Conservation (phyloP, 2,113 vertebrate genomes). For the Mesocricetus auratus region DNA sequence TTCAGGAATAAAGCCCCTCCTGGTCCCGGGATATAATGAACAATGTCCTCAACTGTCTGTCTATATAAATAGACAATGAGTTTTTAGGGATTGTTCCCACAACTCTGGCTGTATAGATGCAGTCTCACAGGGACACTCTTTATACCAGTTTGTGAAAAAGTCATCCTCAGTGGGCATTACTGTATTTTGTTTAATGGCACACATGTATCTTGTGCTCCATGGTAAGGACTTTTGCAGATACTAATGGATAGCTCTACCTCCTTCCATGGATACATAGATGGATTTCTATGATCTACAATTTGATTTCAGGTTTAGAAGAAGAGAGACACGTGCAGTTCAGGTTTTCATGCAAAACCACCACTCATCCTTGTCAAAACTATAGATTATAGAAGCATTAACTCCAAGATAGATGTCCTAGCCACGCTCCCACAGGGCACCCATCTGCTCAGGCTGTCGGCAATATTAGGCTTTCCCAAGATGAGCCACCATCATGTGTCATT, state of each 20-base stretch:
- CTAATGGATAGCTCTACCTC: neutral
- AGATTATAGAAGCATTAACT: neutral
- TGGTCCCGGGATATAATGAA: neutral
- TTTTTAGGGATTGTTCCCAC: neutral
- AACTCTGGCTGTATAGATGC: neutral
- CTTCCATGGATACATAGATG: accelerated
- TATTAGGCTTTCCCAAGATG: neutral
- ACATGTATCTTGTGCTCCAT: neutral
- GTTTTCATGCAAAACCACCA: neutral
- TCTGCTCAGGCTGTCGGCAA: neutral
- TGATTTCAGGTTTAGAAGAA: neutral
- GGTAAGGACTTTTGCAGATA: neutral
- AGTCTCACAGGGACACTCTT: neutral
- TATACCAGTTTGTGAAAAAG: neutral
- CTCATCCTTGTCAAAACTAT: neutral
- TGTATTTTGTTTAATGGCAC: slow-evolving; percentile 6
- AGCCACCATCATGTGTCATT: neutral
- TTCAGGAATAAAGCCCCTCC: neutral
- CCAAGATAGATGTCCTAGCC: neutral
- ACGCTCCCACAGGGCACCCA: neutral
- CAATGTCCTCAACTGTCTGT: slow-evolving; percentile 16
- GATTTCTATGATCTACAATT: neutral
- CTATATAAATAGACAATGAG: neutral
- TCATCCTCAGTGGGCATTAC: neutral
- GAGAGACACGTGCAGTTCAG: neutral